Evolutionary conservation across 1,140 invertebrate genomes (phyloP).

Genomic region (Ruditapes philippinarum): DNA sequence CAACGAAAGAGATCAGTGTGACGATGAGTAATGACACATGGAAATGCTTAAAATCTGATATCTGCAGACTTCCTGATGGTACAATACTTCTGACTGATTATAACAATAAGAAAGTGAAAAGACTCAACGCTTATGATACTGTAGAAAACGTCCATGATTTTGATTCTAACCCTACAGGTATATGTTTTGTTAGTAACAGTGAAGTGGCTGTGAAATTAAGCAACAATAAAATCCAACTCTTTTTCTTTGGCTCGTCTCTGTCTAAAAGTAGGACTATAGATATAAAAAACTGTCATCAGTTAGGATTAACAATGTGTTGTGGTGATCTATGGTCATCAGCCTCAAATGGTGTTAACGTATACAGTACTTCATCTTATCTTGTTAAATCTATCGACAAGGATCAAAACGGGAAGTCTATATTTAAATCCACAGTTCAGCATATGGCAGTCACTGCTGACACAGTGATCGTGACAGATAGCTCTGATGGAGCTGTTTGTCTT

Average conservation of each 20-base stretch:
- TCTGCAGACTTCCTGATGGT: constrained; percentile 3
- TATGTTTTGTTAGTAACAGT: neutral
- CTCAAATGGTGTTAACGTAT: no score
- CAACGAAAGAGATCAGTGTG: neutral
- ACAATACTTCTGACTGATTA: neutral
- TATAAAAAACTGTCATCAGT: neutral
- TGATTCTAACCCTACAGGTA: neutral
- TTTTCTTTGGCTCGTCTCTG: neutral
- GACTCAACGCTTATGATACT: neutral
- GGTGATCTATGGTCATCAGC: no score
- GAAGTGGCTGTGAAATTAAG: constrained; percentile 3
- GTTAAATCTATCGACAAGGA: no score
- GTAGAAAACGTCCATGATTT: neutral
- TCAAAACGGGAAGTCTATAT: no score
- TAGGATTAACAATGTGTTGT: neutral
- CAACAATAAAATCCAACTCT: neutral
- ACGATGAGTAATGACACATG: neutral
- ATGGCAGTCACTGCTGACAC: no score
- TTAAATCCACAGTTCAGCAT: no score
- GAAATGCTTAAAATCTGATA: neutral
- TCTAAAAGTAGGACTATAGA: neutral
- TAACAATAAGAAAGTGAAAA: neutral
- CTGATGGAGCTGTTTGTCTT: neutral
- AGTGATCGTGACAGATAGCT: neutral
- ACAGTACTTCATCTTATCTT: no score